Base-by-base conservation (phyloP, 2,797 vertebrate genomes). In the Sebastes goodei region DNA sequence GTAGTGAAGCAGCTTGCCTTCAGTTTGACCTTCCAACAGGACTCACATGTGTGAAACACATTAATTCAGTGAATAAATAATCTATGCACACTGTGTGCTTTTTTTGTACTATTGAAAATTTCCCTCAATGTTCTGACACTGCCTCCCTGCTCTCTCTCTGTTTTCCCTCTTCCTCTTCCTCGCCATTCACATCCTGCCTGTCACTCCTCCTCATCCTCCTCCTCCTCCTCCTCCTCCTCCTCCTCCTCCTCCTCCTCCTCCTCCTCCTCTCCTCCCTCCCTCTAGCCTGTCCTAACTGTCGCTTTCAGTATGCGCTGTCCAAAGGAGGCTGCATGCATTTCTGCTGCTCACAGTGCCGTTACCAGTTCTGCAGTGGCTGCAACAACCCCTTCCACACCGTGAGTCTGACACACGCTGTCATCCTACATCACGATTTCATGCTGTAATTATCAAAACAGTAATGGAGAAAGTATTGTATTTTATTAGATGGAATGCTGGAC, bases 281-380 rank as follows among this genome's bases (percentile, higher is more conserved):
- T 73, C 14, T 83, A 97, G 96, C 95, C n/a, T 97, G 96, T 86
- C 96, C 96, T 3, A 95, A 96, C 90, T 97, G 96, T 73, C 94
- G 97, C 85, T 98, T 97, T 87, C 97, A 97, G 2, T 98, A 98
- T 0, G 97, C 97, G 0, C 93, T 98, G 88, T 97, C 97, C 63
- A 96, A 97, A 87, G 97, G 97, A 25, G 97, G 97, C 86, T 98
- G 97, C 86, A 98, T 98, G 97, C 97, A 98, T 81, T 98, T 98
- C 93, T 96, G 95, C 89, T 98, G 97, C 78, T 97, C 97, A 6
- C 97, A 98, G 92, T 98, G 97, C 82, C 95, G 97, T 0, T 97
- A 98, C 90, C 96, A 98, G 93, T 98, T 98, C 93, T 98, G 97
- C 96, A 98, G 97, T 3, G 97, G 97, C 89, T 98, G 97, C 89